A percentile compares a stretch with the other conserved stretches of the same genome.
Evolutionary conservation across 2,797 vertebrate species (phyloP).

Genomic region (Darevskia nairensis): DNA sequence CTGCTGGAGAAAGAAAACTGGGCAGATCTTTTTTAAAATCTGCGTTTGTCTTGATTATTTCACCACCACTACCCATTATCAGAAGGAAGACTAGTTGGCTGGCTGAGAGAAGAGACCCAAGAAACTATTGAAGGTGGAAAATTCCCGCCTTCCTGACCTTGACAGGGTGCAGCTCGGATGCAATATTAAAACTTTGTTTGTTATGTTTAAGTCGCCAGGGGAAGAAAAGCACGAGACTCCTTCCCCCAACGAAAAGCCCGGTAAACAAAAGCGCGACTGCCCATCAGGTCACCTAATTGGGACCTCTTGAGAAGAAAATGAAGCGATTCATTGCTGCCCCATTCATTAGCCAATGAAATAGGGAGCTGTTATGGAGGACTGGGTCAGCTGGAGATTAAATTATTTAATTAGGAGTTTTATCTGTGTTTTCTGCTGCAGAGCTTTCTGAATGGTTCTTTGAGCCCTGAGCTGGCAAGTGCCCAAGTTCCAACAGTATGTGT

Average conservation of each 20-base stretch:
- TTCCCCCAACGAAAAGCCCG: background rate
- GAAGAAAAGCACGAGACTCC: background rate
- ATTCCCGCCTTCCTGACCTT: background rate
- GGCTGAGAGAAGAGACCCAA: background rate
- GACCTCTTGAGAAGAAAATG: constrained; percentile 35
- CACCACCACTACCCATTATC: background rate
- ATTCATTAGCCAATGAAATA: constrained; percentile 33
- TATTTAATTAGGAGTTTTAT: constrained; percentile 48
- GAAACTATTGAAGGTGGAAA: background rate
- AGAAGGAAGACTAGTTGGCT: background rate
- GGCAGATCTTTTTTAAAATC: too few relatives aligned
- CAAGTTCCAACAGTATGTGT: constrained; percentile 31
- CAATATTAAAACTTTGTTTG: background rate
- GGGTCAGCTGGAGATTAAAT: constrained; percentile 49
- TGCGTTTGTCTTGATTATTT: background rate
- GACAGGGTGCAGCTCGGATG: background rate
- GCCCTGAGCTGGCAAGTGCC: constrained; percentile 44
- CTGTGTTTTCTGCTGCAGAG: background rate
- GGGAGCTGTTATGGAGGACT: constrained; percentile 14
- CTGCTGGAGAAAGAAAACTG: background rate
- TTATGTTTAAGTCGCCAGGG: background rate
- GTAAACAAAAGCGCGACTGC: background rate
- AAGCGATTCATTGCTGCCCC: constrained; percentile 11
- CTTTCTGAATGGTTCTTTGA: constrained; percentile 48
- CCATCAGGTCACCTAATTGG: constrained; percentile 13